Base-by-base conservation (phyloP, 2,113 vertebrate species). In the Sciurus niger region DNA sequence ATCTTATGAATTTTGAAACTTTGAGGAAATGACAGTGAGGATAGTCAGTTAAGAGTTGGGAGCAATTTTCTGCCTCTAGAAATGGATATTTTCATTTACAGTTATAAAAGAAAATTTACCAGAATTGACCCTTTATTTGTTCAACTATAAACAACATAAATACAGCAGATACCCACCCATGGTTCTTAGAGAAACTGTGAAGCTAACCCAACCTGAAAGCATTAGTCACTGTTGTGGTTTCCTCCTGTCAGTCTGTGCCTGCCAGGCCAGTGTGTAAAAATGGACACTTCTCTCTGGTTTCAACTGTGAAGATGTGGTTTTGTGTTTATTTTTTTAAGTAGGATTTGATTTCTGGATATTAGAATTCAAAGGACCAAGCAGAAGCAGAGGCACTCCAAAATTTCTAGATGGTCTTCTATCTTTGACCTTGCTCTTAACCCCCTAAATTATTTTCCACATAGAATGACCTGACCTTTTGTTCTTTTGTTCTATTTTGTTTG, bases 311-410 rank as follows among this genome's bases (percentile, higher is more conserved):
- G 58, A 70, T 40, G 8, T 70, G 67, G 63, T 72, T 85, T 85
- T 53, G 58, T 80, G 68, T 34, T 76, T 80, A 58, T 48, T 89
- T 82, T 63, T 91, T 60, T 84, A 83, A 96, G 76, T n/a, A 13
- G 58, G n/a, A 55, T 72, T 90, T 90, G n/a, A 72, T 76, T 74
- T 90, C n/a, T 90, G 51, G 60, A 90, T 25, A 34, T 28, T 37
- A 77, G n/a, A 89, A 53, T 83, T 43, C 30, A 68, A 93, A 82
- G 63, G 8, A 87, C 48, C 82, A n/a, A 82, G 37, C n/a, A 70
- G 34, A 68, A 94, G 32, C 86, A 51, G 74, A 92, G 46, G 48
- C n/a, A 55, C 10, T 85, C n/a, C 28, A 14, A 48, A 32, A 67
- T 72, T 90, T 87, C 51, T 65, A 90, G 80, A 20, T 53, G 30